Base-by-base conservation (phyloP, 1,140 invertebrate genomes). In the Euwallacea fornicatus region DNA sequence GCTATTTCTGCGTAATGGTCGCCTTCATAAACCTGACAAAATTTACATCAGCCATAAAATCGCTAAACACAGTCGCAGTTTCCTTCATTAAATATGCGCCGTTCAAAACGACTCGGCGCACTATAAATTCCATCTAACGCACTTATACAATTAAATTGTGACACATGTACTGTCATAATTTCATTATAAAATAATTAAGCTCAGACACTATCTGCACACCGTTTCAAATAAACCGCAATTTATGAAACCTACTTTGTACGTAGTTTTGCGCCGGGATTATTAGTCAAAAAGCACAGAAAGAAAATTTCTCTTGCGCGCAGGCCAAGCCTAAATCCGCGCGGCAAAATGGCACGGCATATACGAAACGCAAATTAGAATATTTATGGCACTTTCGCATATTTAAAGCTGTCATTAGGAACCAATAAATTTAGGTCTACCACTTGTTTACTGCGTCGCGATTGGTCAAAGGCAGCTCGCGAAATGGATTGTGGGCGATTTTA, bases 121-220 rank as follows among this genome's bases (percentile, higher is more conserved):
- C 66, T 42, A 68, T 61, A 68, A 68, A 68, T 60, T 68, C 66
- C 55, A n/a, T 47, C 21, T 68, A 68, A 60, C 41, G 42, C 58
- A 59, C 43, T 61, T 42, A 16, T 21, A 59, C 55, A 69, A 69
- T 61, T 63, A 61, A 69, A 69, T 69, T 69, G 46, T 63, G 67
- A 69, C 59, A 69, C 42, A 55, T 69, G 62, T 62, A 69, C 47
- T 62, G 58, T 69, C 67, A 56, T 69, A 69, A 69, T 69, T 69
- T 69, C 50, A 61, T 69, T 69, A 69, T 69, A 69, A 69, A 69
- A 69, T 63, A 69, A 69, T 69, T 69, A 69, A 55, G 13, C n/a
- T 10, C 33, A 62, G 67, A 63, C 67, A 69, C 46, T 69, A 61
- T 68, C 55, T 60, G 56, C 56, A 60, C 42, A 68, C 15, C 21